A percentile compares a stretch with the other conserved stretches of the same genome.
Conservation (phyloP, 2,888 invertebrate species). For the Lochmaea capreae region DNA sequence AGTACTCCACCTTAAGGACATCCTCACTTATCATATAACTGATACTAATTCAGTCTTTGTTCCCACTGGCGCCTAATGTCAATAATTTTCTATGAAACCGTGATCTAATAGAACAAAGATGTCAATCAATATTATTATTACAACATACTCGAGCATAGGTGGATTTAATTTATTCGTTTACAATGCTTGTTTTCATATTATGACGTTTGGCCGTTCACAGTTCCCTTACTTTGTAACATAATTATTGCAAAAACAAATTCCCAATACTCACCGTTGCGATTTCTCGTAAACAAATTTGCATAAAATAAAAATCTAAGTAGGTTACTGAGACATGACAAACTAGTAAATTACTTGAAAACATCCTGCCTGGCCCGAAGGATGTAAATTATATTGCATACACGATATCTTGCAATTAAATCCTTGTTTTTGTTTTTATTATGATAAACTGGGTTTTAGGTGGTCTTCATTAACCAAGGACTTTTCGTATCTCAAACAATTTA, state of each 20-base stretch:
- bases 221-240: not conserved
- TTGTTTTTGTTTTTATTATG: conserved; percentile 50
- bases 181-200: too few species aligned
- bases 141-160: too few species aligned
- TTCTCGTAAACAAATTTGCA: conserved; percentile 16
- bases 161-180: too few species aligned
- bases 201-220: not conserved
- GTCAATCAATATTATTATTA: too few species aligned
- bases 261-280: not conserved
- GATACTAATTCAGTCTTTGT: too few species aligned
- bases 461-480: conserved; percentile 37
- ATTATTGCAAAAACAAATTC: not conserved
- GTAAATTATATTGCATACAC: conserved; percentile 50
- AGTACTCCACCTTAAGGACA: too few species aligned
- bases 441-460: conserved; percentile 43
- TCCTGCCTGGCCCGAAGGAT: conserved; percentile 50
- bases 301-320: conserved; percentile 42
- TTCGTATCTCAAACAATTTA: conserved; percentile 2
- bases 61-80: too few species aligned
- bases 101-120: too few species aligned
- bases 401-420: conserved; percentile 52
- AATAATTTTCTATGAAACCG: too few species aligned
- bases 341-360: conserved; percentile 49
- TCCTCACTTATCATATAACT: too few species aligned
- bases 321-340: conserved; percentile 49